phyloP scores from a whole-genome alignment of 2,113 vertebrate species.

The Amia ocellicauda region DNA sequence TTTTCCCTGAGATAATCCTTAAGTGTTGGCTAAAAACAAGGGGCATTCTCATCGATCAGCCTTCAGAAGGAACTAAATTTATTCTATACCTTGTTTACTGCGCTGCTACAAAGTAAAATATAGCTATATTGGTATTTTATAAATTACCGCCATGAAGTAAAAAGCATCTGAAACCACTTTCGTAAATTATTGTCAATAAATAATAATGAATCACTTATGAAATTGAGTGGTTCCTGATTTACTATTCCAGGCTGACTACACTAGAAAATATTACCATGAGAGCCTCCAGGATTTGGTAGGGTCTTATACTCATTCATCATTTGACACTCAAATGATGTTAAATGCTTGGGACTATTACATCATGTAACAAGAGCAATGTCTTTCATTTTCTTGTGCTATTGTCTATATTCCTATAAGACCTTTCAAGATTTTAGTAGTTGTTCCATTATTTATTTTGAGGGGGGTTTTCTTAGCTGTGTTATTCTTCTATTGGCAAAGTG shows the following conservation, averaged over 20 bases:
- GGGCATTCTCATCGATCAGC: conserved; percentile 58
- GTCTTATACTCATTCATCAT: conserved; percentile 55
- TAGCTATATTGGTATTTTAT: conserved; percentile 46
- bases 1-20: conserved; percentile 36
- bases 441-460: conserved; percentile 14
- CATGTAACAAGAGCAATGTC: conserved; percentile 23
- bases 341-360: conserved; percentile 45
- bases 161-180: conserved; percentile 65
- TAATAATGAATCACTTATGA: conserved; percentile 61
- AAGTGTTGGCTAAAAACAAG: conserved; percentile 49
- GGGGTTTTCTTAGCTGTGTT: conserved; percentile 3
- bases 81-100: conserved; percentile 47
- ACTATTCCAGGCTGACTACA: conserved; percentile 52
- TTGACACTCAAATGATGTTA: conserved; percentile 49
- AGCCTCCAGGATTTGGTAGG: conserved; percentile 51
- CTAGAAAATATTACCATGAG: conserved; percentile 51
- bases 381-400: neutral
- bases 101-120: conserved; percentile 47
- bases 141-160: conserved; percentile 61
- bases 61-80: conserved; percentile 54
- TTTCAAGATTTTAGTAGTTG: conserved; percentile 1
- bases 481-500: neutral
- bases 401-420: conserved; percentile 3
- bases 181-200: conserved; percentile 66
- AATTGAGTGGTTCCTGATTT: conserved; percentile 60